A percentile compares a stretch with the other conserved stretches of the same genome.
phyloP scores from a whole-genome alignment of 2,797 vertebrate genomes.

The Rousettus madagascariensis region DNA sequence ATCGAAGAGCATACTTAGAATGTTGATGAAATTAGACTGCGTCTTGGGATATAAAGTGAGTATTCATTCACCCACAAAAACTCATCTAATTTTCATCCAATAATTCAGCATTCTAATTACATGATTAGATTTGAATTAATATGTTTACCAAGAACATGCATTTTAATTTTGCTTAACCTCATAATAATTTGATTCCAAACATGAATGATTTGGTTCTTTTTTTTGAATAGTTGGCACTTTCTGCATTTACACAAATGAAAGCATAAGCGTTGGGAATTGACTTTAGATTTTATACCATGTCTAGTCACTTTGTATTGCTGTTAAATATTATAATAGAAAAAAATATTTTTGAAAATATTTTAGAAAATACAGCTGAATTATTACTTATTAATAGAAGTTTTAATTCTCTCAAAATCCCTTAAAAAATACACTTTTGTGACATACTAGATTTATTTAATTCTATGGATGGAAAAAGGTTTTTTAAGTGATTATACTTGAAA shows the following conservation, averaged over 20 bases:
- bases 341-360: background rate
- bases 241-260: conserved; percentile 27
- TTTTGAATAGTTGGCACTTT: background rate
- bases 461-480: background rate
- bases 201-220: conserved; percentile 41
- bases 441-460: background rate
- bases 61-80: conserved; percentile 73
- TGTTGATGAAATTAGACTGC: conserved; percentile 56
- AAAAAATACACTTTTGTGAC: background rate
- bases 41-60: conserved; percentile 62
- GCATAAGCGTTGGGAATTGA: background rate
- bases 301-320: background rate
- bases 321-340: background rate
- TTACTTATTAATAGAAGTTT: background rate
- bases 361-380: background rate
- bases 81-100: conserved; percentile 70
- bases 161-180: conserved; percentile 70
- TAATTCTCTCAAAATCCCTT: background rate
- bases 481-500: background rate
- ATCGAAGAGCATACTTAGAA: conserved; percentile 39
- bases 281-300: background rate
- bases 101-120: conserved; percentile 72
- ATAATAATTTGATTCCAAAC: conserved; percentile 62
- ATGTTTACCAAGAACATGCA: conserved; percentile 69
- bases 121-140: conserved; percentile 68